Evolutionary conservation across 1,140 invertebrate genomes (phyloP), one percentile per base, ranked within the genome.

Genomic region (Bombus breviceps): DNA sequence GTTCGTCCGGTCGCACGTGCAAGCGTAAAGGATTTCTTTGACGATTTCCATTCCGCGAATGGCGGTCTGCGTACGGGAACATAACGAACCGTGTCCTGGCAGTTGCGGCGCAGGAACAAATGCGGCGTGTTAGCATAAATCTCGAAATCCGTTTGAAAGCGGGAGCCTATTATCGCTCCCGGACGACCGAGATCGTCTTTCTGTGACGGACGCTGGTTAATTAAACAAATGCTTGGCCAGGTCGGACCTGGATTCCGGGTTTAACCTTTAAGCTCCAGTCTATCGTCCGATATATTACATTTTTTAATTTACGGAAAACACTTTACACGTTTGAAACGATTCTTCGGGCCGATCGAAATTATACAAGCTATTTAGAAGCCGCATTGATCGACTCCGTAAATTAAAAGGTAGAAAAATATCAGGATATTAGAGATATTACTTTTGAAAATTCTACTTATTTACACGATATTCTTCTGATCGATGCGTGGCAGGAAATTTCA

Each of bases 71-170:
- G n/a, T 64, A 89, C 62, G 81, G 80, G 71, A 64, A 71, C 68
- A 85, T 89, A 79, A 82, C 78, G 75, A 89, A 81, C 76, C 82
- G 69, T 86, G 73, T 71, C 72, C 76, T 68, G 83, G n/a, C 78
- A 77, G 79, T 74, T 75, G 79, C 69, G 71, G 39, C 72, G 81
- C 77, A 81, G 74, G 86, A 94, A 94, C 92, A 95, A 95, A 95
- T 94, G 94, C 93, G 88, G 86, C 94, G 93, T 94, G 94, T 95
- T 95, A 93, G 92, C 93, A 95, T 95, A 95, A 95, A 95, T 95
- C 95, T 95, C 92, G 91, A 95, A 95, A 95, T 95, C 93, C 94
- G 95, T 95, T 95, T 95, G 92, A 90, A 94, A 92, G 91, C 93
- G 92, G 93, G 93, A 94, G 93, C 92, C 94, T 95, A 94, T 95